Conservation (phyloP, 1,140 invertebrate species). For the Drosophila auraria region DNA sequence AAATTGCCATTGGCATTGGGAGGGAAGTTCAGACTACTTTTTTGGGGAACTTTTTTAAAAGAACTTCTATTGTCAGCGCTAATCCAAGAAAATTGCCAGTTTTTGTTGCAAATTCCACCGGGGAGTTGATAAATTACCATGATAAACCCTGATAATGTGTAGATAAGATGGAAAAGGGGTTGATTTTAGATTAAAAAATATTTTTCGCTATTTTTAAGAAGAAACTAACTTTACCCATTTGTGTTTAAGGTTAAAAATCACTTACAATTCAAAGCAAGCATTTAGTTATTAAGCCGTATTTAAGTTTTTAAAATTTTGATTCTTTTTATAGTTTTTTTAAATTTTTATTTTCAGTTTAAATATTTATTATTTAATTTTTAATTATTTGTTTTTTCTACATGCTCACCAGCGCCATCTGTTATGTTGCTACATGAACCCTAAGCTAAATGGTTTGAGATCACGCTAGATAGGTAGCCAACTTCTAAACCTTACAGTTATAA, state of each 20-base stretch:
- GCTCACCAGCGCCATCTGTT: background rate
- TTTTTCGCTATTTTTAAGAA: background rate
- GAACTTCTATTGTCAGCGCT: slow-evolving; percentile 23
- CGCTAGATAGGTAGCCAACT: background rate
- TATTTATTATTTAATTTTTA: too few species aligned
- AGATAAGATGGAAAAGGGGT: background rate
- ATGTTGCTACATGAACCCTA: too few species aligned
- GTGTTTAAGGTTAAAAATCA: background rate
- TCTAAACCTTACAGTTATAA: background rate
- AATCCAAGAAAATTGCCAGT: slow-evolving; percentile 3
- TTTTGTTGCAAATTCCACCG: background rate
- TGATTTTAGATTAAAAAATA: background rate
- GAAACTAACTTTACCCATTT: background rate
- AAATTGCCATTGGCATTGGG: slow-evolving; percentile 24
- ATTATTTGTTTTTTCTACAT: too few species aligned
- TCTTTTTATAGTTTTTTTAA: background rate
- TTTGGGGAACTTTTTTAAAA: background rate
- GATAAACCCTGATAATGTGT: background rate
- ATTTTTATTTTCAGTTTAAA: too few species aligned
- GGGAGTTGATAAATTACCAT: slow-evolving; percentile 18
- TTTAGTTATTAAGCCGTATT: too few species aligned
- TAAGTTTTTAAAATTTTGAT: background rate
- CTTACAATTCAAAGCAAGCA: background rate
- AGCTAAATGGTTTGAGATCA: background rate
- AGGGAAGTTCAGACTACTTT: slow-evolving; percentile 6